phyloP scores from a whole-genome alignment of 2,888 invertebrate species.

The Bombylius discolor region DNA sequence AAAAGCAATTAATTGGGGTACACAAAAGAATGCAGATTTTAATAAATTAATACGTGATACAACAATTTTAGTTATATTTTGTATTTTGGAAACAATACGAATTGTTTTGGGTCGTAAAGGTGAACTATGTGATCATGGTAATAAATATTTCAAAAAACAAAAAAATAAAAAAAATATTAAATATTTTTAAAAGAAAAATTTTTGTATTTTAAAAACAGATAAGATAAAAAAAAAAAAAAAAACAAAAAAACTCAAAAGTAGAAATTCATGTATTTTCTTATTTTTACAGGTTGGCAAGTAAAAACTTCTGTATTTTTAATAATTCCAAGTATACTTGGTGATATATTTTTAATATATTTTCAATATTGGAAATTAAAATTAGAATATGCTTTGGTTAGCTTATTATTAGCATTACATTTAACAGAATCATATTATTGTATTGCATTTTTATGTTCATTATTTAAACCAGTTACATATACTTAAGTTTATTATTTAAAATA shows the following conservation, averaged over 20 bases:
- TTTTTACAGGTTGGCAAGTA: slow-evolving; percentile 58
- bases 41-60: slow-evolving; percentile 56
- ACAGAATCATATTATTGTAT: slow-evolving; percentile 41
- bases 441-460: slow-evolving; percentile 51
- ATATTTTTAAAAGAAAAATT: background rate
- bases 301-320: slow-evolving; percentile 69
- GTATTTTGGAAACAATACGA: slow-evolving; percentile 66
- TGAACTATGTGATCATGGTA: slow-evolving; percentile 32
- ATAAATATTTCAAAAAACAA: too few species aligned
- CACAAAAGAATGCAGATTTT: slow-evolving; percentile 49
- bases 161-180: background rate
- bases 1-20: slow-evolving; percentile 68
- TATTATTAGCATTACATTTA: slow-evolving; percentile 69
- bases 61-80: slow-evolving; percentile 60
- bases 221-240: too few species aligned
- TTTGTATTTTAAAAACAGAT: too few species aligned
- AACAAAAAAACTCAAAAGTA: too few species aligned
- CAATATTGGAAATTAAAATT: slow-evolving; percentile 77
- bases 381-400: slow-evolving; percentile 77
- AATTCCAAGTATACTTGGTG: slow-evolving; percentile 68
- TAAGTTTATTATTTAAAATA: slow-evolving; percentile 14
- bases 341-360: slow-evolving; percentile 75
- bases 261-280: background rate
- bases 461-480: slow-evolving; percentile 46
- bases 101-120: slow-evolving; percentile 76